phyloP scores from a whole-genome alignment of 2,113 vertebrate species.

The Calidris pugnax region DNA sequence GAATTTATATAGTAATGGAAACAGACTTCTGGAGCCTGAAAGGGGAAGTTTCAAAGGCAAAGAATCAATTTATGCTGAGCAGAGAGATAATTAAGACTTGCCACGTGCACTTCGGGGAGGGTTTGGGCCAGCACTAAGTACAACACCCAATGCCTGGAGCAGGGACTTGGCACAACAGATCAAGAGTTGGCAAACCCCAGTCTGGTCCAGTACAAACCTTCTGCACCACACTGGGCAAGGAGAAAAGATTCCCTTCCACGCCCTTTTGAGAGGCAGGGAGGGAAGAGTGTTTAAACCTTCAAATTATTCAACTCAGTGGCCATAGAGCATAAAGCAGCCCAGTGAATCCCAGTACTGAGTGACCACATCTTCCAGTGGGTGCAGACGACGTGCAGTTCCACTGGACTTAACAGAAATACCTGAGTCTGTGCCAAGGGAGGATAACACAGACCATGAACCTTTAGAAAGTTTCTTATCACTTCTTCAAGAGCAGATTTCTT shows the following conservation, averaged over 20 bases:
- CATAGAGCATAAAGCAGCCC: background rate
- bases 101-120: background rate
- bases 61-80: background rate
- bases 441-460: background rate
- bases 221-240: rapidly evolving
- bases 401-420: background rate
- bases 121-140: background rate
- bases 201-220: background rate
- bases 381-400: rapidly evolving
- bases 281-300: background rate
- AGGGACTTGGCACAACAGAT: rapidly evolving
- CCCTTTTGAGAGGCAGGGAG: rapidly evolving
- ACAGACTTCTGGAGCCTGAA: background rate
- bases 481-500: background rate
- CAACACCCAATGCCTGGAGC: background rate
- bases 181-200: background rate
- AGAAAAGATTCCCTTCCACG: background rate
- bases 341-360: background rate
- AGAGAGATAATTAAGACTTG: background rate
- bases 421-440: background rate
- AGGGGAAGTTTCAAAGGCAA: background rate
- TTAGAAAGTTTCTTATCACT: background rate
- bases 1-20: background rate
- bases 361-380: background rate
- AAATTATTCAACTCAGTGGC: background rate